These are phyloP conservation scores for Andrena chrysosceles DNA, from an alignment of 2,888 invertebrate genomes.

Conservation along the genomic window DNA sequence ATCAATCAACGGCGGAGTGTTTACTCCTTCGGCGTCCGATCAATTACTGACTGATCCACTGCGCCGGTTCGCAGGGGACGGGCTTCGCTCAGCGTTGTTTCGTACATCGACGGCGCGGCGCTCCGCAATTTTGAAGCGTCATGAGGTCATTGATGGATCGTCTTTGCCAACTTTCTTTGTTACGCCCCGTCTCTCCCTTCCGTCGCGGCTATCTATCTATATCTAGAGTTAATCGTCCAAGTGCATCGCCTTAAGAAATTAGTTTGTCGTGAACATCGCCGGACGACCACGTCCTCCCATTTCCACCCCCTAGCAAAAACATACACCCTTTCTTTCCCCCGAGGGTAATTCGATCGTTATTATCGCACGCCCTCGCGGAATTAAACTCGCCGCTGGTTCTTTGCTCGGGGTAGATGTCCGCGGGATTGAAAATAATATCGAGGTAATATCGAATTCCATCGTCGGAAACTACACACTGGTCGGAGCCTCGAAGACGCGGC, in stretches of 20 bases:
- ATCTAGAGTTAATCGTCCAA: constrained; percentile 68
- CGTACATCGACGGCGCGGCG: constrained; percentile 51
- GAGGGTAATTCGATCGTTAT: constrained; percentile 10
- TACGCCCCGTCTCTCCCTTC: constrained; percentile 28
- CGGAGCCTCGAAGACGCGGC: no score
- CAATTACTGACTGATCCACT: constrained; percentile 80
- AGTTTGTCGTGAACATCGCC: constrained; percentile 55
- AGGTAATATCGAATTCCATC: background rate
- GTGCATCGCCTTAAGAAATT: constrained; percentile 71
- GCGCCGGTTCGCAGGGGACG: constrained; percentile 55
- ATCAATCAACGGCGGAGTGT: constrained; percentile 83
- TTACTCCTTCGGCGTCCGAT: constrained; percentile 81
- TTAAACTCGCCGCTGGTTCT: constrained; percentile 29
- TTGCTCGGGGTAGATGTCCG: background rate
- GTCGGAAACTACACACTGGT: background rate
- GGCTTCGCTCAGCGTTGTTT: constrained; percentile 53
- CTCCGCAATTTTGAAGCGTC: constrained; percentile 76
- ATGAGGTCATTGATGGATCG: constrained; percentile 77
- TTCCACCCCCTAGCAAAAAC: background rate
- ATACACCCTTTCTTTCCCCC: background rate
- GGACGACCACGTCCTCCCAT: constrained; percentile 8
- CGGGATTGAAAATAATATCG: background rate
- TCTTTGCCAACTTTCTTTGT: constrained; percentile 67
- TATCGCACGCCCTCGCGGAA: constrained; percentile 1
- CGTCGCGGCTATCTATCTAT: constrained; percentile 52